Evolutionary conservation across 1,140 invertebrate genomes (phyloP), one percentile per base, ranked within the genome.

Genomic region (Tetramorium parvispinum): DNA sequence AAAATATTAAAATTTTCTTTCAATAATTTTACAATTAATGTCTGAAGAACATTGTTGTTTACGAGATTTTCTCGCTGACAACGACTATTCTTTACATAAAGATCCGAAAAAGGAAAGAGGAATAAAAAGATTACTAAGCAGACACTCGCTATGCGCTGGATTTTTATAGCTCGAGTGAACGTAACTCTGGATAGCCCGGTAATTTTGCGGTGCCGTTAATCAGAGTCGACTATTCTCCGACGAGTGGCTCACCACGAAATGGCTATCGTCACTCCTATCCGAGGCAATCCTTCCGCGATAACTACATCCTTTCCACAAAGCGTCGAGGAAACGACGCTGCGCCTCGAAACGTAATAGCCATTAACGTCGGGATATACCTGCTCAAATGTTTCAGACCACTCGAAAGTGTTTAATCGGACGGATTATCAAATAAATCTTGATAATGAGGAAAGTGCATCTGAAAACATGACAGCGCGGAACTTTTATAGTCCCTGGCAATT

Each of bases 161-260:
- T 57, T 73, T 59, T 82, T 73, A 82, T 46, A 46, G 51, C 53
- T 21, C 4, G 37, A 8, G 24, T n/a, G 37, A 71, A 70, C 37
- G 37, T 82, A 71, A 73, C 32, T 82, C 53, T 16, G 79, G 49
- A 73, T 82, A 57, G 40, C 53, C 18, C 24, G 24, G 37, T 27
- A 82, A 71, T 82, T 82, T 68, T 51, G 51, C 40, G 66, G 37
- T 46, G 40, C n/a, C 66, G 51, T 82, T 82, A 73, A 82, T 82
- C 66, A 82, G 79, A 32, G 37, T 73, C 66, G 53, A 59, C 66
- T 59, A 49, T 73, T 73, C 37, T 43, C 40, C 53, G 51, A 46
- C 66, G 46, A 73, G 53, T 73, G 32, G 68, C 55, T 83, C 40
- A 49, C 53, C 68, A 43, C 43, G 27, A 83, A 83, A 83, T 49